Evolutionary conservation across 2,888 invertebrate species (phyloP).

Genomic region (Hypolimnas misippus): DNA sequence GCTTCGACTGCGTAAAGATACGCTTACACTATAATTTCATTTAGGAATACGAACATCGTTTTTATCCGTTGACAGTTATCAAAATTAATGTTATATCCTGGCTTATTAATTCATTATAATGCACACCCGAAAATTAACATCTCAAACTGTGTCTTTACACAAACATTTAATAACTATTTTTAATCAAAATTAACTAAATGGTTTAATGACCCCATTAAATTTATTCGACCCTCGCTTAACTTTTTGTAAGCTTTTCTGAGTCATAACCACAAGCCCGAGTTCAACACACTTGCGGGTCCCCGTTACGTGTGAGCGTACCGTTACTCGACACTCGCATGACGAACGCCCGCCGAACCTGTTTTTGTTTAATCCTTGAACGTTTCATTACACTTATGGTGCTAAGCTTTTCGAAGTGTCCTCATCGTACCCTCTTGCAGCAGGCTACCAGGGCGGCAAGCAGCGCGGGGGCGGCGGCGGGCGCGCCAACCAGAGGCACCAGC

Average conservation of each 20-base stretch:
- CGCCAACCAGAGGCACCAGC: constrained; percentile 94
- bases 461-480: constrained; percentile 89
- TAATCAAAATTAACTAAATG: too few relatives aligned
- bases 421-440: constrained; percentile 64
- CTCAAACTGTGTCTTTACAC: too few relatives aligned
- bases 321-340: constrained; percentile 36
- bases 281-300: not conserved
- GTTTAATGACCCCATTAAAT: not conserved
- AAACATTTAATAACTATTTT: too few relatives aligned
- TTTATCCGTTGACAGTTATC: not conserved
- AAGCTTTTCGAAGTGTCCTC: constrained; percentile 41
- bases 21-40: constrained; percentile 30
- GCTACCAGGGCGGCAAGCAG: constrained; percentile 93
- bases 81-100: not conserved
- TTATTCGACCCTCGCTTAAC: not conserved
- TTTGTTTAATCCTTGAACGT: constrained; percentile 15
- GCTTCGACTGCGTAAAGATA: constrained; percentile 32
- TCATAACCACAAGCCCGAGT: not conserved
- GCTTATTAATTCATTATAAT: too few relatives aligned
- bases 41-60: not conserved
- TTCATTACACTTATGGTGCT: constrained; percentile 21
- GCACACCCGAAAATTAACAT: too few relatives aligned
- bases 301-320: constrained; percentile 39
- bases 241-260: not conserved
- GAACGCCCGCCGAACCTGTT: constrained; percentile 24